Evolutionary conservation across 2,888 invertebrate species (phyloP).

Genomic region (Marasmarcha lunaedactyla): DNA sequence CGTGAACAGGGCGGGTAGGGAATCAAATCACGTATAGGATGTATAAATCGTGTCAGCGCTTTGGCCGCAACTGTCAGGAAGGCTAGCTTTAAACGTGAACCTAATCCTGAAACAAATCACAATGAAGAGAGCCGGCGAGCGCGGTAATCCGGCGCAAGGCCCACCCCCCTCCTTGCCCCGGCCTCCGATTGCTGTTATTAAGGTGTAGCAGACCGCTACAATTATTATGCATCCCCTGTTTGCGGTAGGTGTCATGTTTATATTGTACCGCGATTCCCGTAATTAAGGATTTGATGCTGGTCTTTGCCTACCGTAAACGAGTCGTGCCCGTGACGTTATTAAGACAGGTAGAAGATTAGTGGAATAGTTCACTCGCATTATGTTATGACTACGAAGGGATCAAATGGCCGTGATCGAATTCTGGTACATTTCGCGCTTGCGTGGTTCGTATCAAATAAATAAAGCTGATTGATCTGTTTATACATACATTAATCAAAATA

Average conservation of each 20-base stretch:
- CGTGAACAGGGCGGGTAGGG: background rate
- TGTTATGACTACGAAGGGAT: background rate
- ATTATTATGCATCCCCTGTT: constrained; percentile 70
- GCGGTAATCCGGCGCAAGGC: constrained; percentile 47
- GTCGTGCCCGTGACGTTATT: background rate
- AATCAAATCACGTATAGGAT: constrained; percentile 1
- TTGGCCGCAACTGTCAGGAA: constrained; percentile 22
- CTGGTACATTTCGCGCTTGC: no score
- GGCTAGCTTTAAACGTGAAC: constrained; percentile 47
- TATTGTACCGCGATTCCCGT: constrained; percentile 57
- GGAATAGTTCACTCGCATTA: constrained; percentile 1
- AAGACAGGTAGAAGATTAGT: background rate
- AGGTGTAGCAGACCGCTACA: constrained; percentile 69
- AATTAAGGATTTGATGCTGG: constrained; percentile 60
- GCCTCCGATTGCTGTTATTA: constrained; percentile 66
- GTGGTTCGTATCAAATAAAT: no score
- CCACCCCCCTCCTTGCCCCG: constrained; percentile 25
- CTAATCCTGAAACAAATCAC: constrained; percentile 70
- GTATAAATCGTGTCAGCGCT: constrained; percentile 27
- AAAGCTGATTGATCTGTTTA: no score
- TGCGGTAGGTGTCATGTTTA: constrained; percentile 62
- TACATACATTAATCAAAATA: no score
- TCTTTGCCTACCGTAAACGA: constrained; percentile 1
- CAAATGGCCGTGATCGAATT: constrained; percentile 11
- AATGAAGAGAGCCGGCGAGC: constrained; percentile 59